Percentiles rank a stretch among this genome's conserved stretches.
These are phyloP conservation scores for Clytia hemisphaerica DNA, from an alignment of 30 jellyfish, hydroid and myxozoan genomes.

Conservation along the genomic window DNA sequence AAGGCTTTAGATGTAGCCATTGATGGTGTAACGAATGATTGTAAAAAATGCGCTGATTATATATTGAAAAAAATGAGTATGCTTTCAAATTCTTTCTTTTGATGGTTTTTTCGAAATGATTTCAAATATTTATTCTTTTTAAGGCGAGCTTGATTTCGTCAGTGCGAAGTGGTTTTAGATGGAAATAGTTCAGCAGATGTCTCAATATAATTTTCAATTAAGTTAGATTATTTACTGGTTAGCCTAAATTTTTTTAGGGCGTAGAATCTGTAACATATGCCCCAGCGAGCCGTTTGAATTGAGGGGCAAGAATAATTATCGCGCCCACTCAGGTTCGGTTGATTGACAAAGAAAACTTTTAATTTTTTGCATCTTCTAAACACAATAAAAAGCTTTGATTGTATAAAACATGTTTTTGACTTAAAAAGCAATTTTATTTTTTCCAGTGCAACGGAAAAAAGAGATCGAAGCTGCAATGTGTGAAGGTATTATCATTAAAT, in stretches of 20 bases:
- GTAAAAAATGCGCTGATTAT: constrained; percentile 35
- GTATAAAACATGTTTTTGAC: background rate
- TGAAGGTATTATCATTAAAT: constrained; percentile 42
- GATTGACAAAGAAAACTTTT: background rate
- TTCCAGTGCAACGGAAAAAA: constrained; percentile 28
- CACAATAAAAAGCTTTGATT: background rate
- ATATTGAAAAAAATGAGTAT: constrained; percentile 41
- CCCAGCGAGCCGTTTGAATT: no score
- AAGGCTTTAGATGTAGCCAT: constrained; percentile 54
- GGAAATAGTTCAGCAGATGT: no score
- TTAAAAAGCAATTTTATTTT: background rate
- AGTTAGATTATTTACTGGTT: no score
- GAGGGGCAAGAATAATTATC: no score
- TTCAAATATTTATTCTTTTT: no score
- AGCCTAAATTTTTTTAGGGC: no score
- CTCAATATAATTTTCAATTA: no score
- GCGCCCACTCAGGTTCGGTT: no score
- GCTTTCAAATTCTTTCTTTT: background rate
- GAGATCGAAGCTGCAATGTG: constrained; percentile 63
- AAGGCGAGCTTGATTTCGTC: no score
- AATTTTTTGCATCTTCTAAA: background rate
- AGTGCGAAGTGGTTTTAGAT: no score
- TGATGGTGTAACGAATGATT: constrained; percentile 23
- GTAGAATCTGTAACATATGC: no score
- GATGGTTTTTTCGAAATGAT: background rate